These are phyloP conservation scores for Corythaeola cristata DNA, from an alignment of 2,113 vertebrate genomes.

Conservation along the genomic window DNA sequence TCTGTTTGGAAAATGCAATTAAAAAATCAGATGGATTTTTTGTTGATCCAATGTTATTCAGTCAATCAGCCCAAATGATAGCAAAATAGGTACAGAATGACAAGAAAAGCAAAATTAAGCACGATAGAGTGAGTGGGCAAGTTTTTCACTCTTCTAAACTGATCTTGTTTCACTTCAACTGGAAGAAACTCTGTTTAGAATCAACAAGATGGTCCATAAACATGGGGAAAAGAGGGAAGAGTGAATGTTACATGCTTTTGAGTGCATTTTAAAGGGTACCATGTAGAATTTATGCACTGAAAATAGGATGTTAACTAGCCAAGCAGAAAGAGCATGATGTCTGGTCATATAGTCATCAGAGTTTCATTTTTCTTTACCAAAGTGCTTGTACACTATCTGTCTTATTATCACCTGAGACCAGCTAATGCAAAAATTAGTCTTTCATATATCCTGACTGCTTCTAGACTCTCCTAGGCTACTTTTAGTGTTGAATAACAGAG, in stretches of 20 bases:
- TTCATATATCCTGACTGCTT: conserved; percentile 32
- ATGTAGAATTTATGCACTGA: conserved; percentile 55
- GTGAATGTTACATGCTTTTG: conserved; percentile 46
- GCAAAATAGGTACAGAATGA: background rate
- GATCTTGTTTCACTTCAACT: background rate
- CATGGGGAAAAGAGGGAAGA: background rate
- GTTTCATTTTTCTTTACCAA: conserved; percentile 66
- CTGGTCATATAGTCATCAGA: conserved; percentile 62
- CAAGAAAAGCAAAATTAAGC: background rate
- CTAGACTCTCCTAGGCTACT: conserved; percentile 39
- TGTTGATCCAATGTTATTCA: background rate
- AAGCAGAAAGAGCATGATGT: conserved; percentile 69
- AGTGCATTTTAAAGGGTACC: conserved; percentile 52
- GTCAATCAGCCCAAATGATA: background rate
- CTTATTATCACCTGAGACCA: conserved; percentile 49
- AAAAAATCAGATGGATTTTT: background rate
- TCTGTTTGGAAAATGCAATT: background rate
- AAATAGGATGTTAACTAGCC: conserved; percentile 58
- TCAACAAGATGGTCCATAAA: background rate
- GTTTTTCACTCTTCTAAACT: background rate
- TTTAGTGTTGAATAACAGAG: conserved; percentile 40
- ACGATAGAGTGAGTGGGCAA: background rate
- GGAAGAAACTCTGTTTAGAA: background rate
- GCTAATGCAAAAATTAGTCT: conserved; percentile 66
- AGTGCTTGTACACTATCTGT: conserved; percentile 53